These are phyloP conservation scores for Ophioninae sp. DNA, from an alignment of 2,888 invertebrate species.

Conservation along the genomic window DNA sequence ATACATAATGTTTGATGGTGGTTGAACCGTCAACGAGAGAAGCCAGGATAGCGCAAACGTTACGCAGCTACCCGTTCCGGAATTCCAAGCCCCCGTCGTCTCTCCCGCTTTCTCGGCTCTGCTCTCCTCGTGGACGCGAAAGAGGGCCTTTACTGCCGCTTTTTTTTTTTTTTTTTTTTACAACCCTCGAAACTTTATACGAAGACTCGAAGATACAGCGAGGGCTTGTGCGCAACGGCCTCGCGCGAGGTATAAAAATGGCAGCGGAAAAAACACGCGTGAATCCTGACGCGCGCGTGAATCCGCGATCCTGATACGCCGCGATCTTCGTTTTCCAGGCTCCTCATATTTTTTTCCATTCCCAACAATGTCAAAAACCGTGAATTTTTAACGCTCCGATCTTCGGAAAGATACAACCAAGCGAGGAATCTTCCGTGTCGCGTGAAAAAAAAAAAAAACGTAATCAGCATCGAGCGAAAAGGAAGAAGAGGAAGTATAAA, in stretches of 20 bases:
- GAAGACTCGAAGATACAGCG: slow-evolving; percentile 38
- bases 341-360: slow-evolving; percentile 3
- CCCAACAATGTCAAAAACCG: not conserved
- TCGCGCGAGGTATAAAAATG: slow-evolving; percentile 31
- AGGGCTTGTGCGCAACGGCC: slow-evolving; percentile 7
- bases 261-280: not conserved
- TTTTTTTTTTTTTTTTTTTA: slow-evolving; percentile 70
- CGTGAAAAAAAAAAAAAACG: not conserved
- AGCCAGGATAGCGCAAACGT: slow-evolving; percentile 38
- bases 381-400: slow-evolving; percentile 6
- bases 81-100: slow-evolving; percentile 3
- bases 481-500: not conserved
- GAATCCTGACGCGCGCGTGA: not conserved
- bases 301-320: slow-evolving; percentile 7
- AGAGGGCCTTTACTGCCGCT: slow-evolving; percentile 33
- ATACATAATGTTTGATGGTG: slow-evolving; percentile 74
- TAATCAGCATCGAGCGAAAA: not conserved
- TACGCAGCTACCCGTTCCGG: slow-evolving; percentile 18
- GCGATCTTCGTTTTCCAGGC: not conserved
- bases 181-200: slow-evolving; percentile 61
- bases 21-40: slow-evolving; percentile 70
- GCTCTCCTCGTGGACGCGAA: slow-evolving; percentile 66
- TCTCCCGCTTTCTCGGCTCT: slow-evolving; percentile 67
- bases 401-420: not conserved
- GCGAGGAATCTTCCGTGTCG: not conserved